These are phyloP conservation scores for Chrysochloris asiatica DNA, from an alignment of 2,113 vertebrate species.

Conservation along the genomic window DNA sequence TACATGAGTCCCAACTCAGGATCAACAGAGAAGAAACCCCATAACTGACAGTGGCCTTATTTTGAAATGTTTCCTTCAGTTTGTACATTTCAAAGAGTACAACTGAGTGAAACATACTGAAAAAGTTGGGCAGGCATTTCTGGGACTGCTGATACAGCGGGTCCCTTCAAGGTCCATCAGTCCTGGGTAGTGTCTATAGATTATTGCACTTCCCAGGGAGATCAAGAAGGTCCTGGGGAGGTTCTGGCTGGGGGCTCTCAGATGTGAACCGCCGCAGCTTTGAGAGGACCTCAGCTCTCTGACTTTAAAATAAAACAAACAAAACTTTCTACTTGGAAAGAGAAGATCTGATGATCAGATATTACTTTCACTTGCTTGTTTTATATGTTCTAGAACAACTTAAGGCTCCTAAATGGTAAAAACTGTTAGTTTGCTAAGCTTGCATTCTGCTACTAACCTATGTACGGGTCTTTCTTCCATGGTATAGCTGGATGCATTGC, in stretches of 20 bases:
- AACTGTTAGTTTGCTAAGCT: neutral
- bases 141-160: slow-evolving; percentile 66
- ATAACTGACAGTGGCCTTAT: slow-evolving; percentile 50
- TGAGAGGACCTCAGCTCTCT: neutral
- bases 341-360: neutral
- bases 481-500: no score
- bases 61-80: slow-evolving; percentile 64
- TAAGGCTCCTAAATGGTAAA: neutral
- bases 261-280: neutral
- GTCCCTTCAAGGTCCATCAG: slow-evolving; percentile 52
- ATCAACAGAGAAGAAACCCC: neutral
- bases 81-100: slow-evolving; percentile 71
- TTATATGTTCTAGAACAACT: neutral
- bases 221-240: slow-evolving; percentile 23
- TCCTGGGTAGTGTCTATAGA: slow-evolving; percentile 37
- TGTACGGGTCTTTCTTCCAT: neutral
- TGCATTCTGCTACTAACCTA: neutral
- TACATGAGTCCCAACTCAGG: slow-evolving; percentile 19
- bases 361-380: neutral
- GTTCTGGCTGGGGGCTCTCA: neutral
- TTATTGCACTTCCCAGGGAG: slow-evolving; percentile 51
- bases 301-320: neutral
- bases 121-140: slow-evolving; percentile 64
- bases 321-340: neutral
- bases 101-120: slow-evolving; percentile 58